Evolutionary conservation across 2,888 invertebrate genomes (phyloP).

Genomic region (Oasisia sp.): DNA sequence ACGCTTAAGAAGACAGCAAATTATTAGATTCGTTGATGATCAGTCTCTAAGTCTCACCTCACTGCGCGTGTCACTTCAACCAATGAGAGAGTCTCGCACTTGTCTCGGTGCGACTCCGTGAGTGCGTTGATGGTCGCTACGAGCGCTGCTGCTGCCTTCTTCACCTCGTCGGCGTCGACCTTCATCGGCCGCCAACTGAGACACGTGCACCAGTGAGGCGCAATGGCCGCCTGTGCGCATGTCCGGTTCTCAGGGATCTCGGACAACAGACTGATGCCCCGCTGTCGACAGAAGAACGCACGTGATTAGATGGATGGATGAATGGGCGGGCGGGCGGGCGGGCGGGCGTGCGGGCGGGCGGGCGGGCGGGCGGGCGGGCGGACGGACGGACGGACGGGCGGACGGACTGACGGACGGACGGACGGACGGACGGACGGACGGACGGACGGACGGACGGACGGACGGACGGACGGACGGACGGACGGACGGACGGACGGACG

Average conservation of each 20-base stretch:
- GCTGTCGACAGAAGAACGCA: slow-evolving; percentile 18
- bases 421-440: too few species aligned
- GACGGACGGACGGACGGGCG: too few species aligned
- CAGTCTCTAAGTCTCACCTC: background rate
- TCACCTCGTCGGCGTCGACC: slow-evolving; percentile 57
- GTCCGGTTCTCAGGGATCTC: slow-evolving; percentile 76
- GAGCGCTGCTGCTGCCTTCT: slow-evolving; percentile 28
- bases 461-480: too few species aligned
- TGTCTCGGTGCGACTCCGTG: slow-evolving; percentile 27
- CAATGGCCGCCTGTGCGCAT: slow-evolving; percentile 88
- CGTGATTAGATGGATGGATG: too few species aligned
- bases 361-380: too few species aligned
- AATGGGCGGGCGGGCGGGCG: too few species aligned
- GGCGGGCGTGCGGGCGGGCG: too few species aligned
- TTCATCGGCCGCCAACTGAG: slow-evolving; percentile 80
- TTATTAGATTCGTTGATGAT: too few species aligned
- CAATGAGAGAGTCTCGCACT: slow-evolving; percentile 34
- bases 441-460: too few species aligned
- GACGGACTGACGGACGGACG: too few species aligned
- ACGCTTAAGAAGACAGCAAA: slow-evolving; percentile 60
- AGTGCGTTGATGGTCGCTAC: slow-evolving; percentile 37
- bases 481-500: too few species aligned
- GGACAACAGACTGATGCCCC: slow-evolving; percentile 60
- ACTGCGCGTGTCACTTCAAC: background rate
- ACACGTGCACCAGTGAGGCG: slow-evolving; percentile 96